Base-by-base conservation (phyloP, 1,140 invertebrate species). In the Zaprionus lachaisei region DNA sequence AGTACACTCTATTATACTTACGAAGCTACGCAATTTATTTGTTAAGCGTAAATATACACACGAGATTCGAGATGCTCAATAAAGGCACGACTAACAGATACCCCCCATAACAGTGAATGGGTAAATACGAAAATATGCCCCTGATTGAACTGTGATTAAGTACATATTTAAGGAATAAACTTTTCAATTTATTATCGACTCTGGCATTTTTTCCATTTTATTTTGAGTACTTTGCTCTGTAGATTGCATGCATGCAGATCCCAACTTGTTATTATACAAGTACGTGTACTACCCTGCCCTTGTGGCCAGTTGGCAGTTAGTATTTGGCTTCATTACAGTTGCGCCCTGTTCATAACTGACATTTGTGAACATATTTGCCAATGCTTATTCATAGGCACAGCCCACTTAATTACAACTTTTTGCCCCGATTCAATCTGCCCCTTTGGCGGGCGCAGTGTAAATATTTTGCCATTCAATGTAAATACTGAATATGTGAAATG, bases 321-420 rank as follows among this genome's bases (percentile, higher is more conserved):
- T 51, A 11, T 77, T 37, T 6, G 61, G 22, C 37, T 38, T 15
- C 54, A 65, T 71, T 47, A 56, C 44, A 38, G 47, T 38, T 14
- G 56, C 15, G 41, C 17, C 34, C 12, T 56, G 24, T 44, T 55
- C n/a, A 63, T 57, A 56, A 26, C 34, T 56, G 34, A 15, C 37
- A 56, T 41, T 20, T 41, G 49, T 11, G 22, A 22, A 38, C 47
- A 64, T 76, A 65, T 75, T 75, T 75, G 24, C 31, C 41, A 76
- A 79, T 72, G 54, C 64, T 73, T 78, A 84, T 84, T 81, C 81
- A 81, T 34, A 60, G 55, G 69, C 73, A 61, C 47, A 70, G 28
- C 80, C 67, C 84, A 87, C 77, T 86, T 86, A 86, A 87, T 83
- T 87, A 89, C 64, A 75, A 54, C 9, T 55, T 63, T 71, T 71